phyloP scores from a whole-genome alignment of 1,140 invertebrate genomes.

The Eufriesea mexicana region DNA sequence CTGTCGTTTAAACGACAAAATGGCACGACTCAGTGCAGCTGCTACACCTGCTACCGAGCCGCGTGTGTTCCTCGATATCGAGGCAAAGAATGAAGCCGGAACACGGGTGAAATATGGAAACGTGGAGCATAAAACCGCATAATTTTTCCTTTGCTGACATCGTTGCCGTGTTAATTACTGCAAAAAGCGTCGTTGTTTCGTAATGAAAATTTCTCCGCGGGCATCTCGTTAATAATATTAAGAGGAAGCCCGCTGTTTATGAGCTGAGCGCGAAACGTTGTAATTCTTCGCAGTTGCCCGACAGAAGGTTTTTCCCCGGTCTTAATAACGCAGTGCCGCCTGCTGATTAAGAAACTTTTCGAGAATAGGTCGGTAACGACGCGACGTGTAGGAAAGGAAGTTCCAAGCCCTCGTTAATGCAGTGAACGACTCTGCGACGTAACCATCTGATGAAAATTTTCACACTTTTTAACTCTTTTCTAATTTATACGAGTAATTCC shows the following conservation, averaged over 20 bases:
- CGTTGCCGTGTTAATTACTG: slow-evolving; percentile 11
- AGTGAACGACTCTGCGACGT: too few species aligned
- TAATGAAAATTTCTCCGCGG: not conserved
- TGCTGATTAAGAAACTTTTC: slow-evolving; percentile 6
- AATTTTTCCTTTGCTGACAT: not conserved
- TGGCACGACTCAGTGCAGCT: not conserved
- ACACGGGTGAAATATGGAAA: not conserved
- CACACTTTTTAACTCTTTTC: not conserved
- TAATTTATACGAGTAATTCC: not conserved
- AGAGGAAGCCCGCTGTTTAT: not conserved
- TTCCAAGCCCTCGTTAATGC: not conserved
- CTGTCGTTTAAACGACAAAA: not conserved
- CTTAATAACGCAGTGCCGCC: not conserved
- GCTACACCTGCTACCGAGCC: not conserved
- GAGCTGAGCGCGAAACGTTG: not conserved
- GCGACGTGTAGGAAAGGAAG: not conserved
- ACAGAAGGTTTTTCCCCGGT: not conserved
- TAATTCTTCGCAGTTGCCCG: not conserved
- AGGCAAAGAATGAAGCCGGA: not conserved
- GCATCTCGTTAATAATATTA: not conserved
- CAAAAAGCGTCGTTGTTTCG: not conserved
- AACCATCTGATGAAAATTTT: not conserved
- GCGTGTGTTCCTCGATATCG: not conserved
- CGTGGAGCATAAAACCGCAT: not conserved
- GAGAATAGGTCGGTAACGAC: not conserved